These are phyloP conservation scores for Glossosoma conforme DNA, from an alignment of 1,140 invertebrate species.

Conservation along the genomic window DNA sequence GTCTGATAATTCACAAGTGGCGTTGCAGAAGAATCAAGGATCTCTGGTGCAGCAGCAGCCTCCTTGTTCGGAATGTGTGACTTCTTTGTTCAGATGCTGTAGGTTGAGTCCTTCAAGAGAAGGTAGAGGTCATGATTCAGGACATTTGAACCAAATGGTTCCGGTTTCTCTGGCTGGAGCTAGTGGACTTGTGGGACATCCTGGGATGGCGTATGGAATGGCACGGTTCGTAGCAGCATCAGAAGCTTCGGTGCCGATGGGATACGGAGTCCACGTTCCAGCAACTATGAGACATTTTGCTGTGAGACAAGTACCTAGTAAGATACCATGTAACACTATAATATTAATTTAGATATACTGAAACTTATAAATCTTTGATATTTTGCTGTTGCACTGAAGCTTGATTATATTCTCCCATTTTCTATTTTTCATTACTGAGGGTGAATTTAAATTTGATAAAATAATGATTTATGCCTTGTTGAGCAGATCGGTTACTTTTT, in stretches of 20 bases:
- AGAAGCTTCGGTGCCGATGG: slow-evolving; percentile 10
- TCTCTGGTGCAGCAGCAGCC: slow-evolving; percentile 33
- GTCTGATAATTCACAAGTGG: neutral
- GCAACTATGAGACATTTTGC: slow-evolving; percentile 27
- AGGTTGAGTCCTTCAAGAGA: slow-evolving; percentile 32
- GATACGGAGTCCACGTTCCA: slow-evolving; percentile 22
- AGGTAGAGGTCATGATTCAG: too few species aligned
- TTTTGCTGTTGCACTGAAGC: too few species aligned
- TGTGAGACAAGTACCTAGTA: slow-evolving; percentile 27
- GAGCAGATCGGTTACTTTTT: too few species aligned
- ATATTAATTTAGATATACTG: too few species aligned
- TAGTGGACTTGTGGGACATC: slow-evolving; percentile 9
- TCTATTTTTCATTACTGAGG: too few species aligned
- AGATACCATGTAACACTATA: too few species aligned
- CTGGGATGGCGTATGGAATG: slow-evolving; percentile 19
- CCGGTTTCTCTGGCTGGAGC: neutral
- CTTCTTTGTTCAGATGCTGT: slow-evolving; percentile 42
- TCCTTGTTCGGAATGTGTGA: slow-evolving; percentile 45
- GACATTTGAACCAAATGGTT: too few species aligned
- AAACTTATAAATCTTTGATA: too few species aligned
- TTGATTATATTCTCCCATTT: too few species aligned
- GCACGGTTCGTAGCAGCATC: slow-evolving; percentile 16
- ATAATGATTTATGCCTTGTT: too few species aligned
- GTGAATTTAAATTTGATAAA: too few species aligned
- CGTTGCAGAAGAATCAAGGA: slow-evolving; percentile 4